A percentile compares a stretch with the other conserved stretches of the same genome.
phyloP scores from a whole-genome alignment of 2,113 vertebrate species.

The Charadrius vociferus region DNA sequence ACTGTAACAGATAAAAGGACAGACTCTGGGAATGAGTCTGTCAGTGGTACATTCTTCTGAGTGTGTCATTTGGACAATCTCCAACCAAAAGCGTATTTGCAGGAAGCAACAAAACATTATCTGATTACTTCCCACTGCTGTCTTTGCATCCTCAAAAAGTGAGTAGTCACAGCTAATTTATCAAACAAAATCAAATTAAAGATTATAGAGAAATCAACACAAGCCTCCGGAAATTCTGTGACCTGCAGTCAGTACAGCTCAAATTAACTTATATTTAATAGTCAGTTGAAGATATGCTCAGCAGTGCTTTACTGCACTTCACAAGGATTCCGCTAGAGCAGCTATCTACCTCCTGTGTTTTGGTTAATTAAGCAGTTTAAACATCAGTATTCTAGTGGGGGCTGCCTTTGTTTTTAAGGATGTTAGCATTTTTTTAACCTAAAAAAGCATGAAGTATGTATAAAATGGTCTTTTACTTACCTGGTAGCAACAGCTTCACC shows the following conservation, averaged over 20 bases:
- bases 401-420: not conserved
- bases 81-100: not conserved
- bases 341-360: not conserved
- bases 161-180: not conserved
- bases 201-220: not conserved
- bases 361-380: not conserved
- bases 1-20: not conserved
- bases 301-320: not conserved
- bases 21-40: not conserved
- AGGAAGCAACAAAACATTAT: not conserved
- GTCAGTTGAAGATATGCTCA: not conserved
- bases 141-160: not conserved
- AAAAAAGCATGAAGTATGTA: not conserved
- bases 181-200: not conserved
- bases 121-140: not conserved
- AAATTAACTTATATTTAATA: not conserved
- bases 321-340: not conserved
- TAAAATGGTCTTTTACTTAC: slow-evolving; percentile 71
- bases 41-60: not conserved
- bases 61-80: not conserved
- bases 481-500: slow-evolving; percentile 92
- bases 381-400: not conserved
- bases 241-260: not conserved
- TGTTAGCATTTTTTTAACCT: not conserved
- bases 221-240: not conserved